A percentile compares a stretch with the other conserved stretches of the same genome.
These are phyloP conservation scores for Ctenopoma kingsleyae DNA, from an alignment of 2,797 vertebrate genomes.

Conservation along the genomic window DNA sequence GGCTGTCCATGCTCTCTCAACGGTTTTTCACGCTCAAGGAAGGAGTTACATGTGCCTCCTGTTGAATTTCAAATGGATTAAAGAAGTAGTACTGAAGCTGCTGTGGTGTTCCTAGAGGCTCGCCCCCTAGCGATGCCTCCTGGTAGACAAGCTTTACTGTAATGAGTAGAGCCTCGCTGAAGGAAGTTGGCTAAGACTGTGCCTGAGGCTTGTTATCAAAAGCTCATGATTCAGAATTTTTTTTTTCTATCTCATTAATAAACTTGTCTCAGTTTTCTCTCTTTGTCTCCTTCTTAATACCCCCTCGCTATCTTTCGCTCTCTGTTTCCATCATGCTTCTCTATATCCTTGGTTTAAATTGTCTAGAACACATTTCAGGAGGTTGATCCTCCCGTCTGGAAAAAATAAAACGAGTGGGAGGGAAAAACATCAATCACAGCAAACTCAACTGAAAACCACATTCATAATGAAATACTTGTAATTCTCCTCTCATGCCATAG, in stretches of 20 bases:
- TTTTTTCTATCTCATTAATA: conserved; percentile 26
- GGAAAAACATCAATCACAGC: conserved; percentile 14
- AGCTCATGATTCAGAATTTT: conserved; percentile 19
- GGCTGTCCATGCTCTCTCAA: conserved; percentile 4
- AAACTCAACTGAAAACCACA: not conserved
- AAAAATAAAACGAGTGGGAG: conserved; percentile 15
- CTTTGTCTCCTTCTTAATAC: not conserved
- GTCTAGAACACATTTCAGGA: not conserved
- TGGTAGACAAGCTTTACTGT: conserved; percentile 27
- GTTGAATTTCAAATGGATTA: conserved; percentile 8
- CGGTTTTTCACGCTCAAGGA: not conserved
- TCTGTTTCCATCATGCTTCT: not conserved
- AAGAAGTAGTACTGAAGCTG: not conserved
- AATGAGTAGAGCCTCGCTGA: conserved; percentile 25
- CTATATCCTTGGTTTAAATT: conserved; percentile 17
- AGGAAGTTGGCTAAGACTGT: conserved; percentile 24
- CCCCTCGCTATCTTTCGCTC: not conserved
- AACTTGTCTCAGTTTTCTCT: conserved; percentile 12
- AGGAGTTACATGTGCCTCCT: not conserved
- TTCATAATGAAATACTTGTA: conserved; percentile 5
- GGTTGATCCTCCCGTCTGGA: conserved; percentile 5
- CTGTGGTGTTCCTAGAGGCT: conserved; percentile 1
- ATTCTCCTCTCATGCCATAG: not conserved
- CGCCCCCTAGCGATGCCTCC: conserved; percentile 46
- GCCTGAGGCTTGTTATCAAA: conserved; percentile 48